Conservation (phyloP, 2,888 invertebrate genomes). For the Linnaemya tessellans region DNA sequence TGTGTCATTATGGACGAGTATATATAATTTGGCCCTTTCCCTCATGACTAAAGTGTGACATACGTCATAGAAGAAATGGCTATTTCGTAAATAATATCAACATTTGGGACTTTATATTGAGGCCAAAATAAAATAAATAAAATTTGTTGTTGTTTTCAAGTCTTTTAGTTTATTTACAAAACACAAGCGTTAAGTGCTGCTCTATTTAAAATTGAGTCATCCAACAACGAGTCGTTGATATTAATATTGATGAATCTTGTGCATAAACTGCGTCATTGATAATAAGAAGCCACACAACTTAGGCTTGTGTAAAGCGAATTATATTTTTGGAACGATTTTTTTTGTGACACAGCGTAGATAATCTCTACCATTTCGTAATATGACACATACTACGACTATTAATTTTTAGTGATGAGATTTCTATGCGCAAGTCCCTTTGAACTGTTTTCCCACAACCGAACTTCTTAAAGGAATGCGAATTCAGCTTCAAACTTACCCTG, state of each 20-base stretch:
- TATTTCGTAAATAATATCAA: too few species aligned
- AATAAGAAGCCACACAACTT: background rate
- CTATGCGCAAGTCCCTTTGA: too few species aligned
- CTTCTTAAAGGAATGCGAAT: too few species aligned
- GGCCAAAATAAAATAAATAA: too few species aligned
- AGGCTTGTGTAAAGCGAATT: background rate
- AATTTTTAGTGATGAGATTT: too few species aligned
- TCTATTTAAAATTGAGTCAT: conserved; percentile 2
- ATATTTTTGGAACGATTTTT: background rate
- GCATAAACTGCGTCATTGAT: background rate
- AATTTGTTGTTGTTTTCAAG: too few species aligned
- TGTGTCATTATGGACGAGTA: background rate
- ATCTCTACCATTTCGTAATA: background rate
- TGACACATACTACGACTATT: background rate
- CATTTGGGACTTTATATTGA: too few species aligned
- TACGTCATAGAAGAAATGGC: background rate
- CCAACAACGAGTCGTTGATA: background rate
- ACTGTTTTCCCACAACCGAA: too few species aligned
- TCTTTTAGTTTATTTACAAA: too few species aligned
- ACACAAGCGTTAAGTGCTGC: too few species aligned
- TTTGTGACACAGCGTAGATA: background rate
- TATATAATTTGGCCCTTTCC: background rate
- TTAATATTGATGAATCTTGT: background rate
- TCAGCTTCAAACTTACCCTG: conserved; percentile 77
- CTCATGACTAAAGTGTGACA: conserved; percentile 2